These are phyloP conservation scores for Nudaria mundana DNA, from an alignment of 2,888 invertebrate genomes.

Conservation along the genomic window DNA sequence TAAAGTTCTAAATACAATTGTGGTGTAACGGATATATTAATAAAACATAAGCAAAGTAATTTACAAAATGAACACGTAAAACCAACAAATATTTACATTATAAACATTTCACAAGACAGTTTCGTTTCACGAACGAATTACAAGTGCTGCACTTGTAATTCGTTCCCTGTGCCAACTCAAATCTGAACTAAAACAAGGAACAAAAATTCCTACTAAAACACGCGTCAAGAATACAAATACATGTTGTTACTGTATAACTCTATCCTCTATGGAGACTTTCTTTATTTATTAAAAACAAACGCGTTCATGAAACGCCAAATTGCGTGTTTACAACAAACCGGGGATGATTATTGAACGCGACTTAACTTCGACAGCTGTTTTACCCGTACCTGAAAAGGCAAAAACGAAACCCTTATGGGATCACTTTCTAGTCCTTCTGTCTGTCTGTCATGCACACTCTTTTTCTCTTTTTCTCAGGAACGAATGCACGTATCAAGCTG, in stretches of 20 bases:
- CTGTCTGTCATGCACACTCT: too few species aligned
- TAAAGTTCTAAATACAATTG: too few species aligned
- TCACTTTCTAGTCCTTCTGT: too few species aligned
- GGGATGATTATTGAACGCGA: background rate
- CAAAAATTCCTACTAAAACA: background rate
- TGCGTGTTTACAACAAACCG: background rate
- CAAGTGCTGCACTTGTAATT: background rate
- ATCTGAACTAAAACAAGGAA: too few species aligned
- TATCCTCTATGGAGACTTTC: conserved; percentile 1
- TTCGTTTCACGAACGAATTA: background rate
- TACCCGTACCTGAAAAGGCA: too few species aligned
- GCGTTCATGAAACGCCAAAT: conserved; percentile 1
- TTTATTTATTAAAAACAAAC: conserved; percentile 6
- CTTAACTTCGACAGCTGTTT: background rate
- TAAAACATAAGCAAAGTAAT: background rate
- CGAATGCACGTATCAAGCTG: too few species aligned
- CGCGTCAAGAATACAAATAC: background rate
- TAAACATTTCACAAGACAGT: background rate
- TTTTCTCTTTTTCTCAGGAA: too few species aligned
- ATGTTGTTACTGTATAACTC: background rate
- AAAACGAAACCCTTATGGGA: too few species aligned
- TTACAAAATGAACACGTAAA: background rate
- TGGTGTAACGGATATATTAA: background rate
- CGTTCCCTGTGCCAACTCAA: background rate
- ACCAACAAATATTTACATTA: background rate